These are phyloP conservation scores for Propithecus coquereli DNA, from an alignment of 2,113 vertebrate species.

Conservation along the genomic window DNA sequence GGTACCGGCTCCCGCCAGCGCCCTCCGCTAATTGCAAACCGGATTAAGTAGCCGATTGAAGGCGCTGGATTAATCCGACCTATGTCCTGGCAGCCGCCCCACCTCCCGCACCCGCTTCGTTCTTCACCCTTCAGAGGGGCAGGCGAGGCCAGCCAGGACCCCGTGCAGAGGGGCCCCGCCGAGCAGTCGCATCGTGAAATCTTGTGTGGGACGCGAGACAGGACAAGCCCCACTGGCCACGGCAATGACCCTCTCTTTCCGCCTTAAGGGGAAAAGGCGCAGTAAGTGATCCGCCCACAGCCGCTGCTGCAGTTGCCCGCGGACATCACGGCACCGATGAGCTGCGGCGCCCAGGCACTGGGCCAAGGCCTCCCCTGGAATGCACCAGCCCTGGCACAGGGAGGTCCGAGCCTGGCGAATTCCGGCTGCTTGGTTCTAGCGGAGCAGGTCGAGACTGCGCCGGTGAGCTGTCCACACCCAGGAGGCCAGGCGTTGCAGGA, in stretches of 20 bases:
- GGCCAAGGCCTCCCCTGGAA: conserved; percentile 60
- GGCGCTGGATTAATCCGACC: conserved; percentile 75
- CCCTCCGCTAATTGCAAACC: conserved; percentile 73
- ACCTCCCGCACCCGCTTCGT: conserved; percentile 32
- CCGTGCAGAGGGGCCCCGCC: not conserved
- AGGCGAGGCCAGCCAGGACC: not conserved
- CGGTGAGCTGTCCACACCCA: not conserved
- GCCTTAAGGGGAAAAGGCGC: not conserved
- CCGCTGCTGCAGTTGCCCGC: not conserved
- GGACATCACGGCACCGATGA: conserved; percentile 68
- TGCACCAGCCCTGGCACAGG: conserved; percentile 54
- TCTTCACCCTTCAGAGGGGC: not conserved
- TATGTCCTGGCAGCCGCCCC: conserved; percentile 58
- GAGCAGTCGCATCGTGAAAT: not conserved
- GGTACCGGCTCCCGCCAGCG: conserved; percentile 32
- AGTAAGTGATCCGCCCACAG: not conserved
- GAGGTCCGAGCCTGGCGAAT: conserved; percentile 52
- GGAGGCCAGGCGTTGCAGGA: rapidly evolving
- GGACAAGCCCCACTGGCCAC: not conserved
- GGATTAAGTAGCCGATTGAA: conserved; percentile 73
- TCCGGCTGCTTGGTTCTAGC: conserved; percentile 24
- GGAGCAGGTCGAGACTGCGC: rapidly evolving
- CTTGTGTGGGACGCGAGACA: not conserved
- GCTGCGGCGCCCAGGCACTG: conserved; percentile 36
- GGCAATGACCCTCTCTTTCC: conserved; percentile 14